Evolutionary conservation across 2,888 invertebrate genomes (phyloP), one percentile per base, ranked within the genome.

Genomic region (Prosopocoilus inquinatus): DNA sequence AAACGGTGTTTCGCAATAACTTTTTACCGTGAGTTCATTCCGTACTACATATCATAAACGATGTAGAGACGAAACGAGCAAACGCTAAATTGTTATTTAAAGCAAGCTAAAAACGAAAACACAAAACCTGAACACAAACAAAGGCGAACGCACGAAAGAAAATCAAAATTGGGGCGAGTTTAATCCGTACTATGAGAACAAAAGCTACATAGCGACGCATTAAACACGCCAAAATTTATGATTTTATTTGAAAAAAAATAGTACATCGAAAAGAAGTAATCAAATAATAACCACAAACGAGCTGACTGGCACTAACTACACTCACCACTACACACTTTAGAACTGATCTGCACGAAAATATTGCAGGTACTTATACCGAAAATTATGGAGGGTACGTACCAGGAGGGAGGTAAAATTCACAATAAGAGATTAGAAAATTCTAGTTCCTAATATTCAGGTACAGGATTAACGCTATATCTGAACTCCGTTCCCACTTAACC

Each of bases 11-110:
- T 35, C 59, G 62, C 64, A 59, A 43, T 50, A 13, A 44, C 53
- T 41, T 41, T 53, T 36, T 43, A 65, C 58, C 68, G 71, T 67
- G 71, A 73, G 73, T 71, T 70, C 67, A 62, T 64, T 68, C 72
- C 73, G 75, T 74, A 75, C 74, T 74, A 70, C 71, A 67, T 47
- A 13, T 44, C 15, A 28, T 28, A 28, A 43, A 59, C 57, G 57
- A 63, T 69, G 67, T 61, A 68, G 63, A 60, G 43, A 63, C 69
- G 63, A 58, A 68, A 66, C 53, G 66, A 69, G 69, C 67, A 51
- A 67, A 62, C 71, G 67, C 59, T 47, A 65, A 65, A 67, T 64
- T 64, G 61, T 41, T 43, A 47, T 57, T 56, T 9, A 47, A 53
- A 36, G 38, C 34, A 47, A 11, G 7, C 9, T 16, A 45, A 46